Evolutionary conservation across 30 jellyfish, hydroid and myxozoan genomes (phyloP), one percentile per base, ranked within the genome.

Genomic region (Thelohanellus kitauei): DNA sequence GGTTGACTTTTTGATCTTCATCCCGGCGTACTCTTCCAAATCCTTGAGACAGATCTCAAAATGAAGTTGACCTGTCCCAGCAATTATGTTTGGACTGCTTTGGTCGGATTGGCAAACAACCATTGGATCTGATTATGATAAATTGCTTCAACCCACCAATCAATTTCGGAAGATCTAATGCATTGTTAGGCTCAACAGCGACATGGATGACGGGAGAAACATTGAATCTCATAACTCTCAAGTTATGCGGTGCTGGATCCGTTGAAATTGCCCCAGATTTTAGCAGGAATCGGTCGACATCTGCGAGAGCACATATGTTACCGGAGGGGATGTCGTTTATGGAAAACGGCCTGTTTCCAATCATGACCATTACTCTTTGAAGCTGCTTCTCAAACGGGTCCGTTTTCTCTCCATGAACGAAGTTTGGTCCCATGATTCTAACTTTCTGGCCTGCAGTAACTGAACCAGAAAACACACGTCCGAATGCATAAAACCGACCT

Each of bases 21-120:
- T n/a, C n/a, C n/a, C n/a, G n/a, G n/a, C n/a, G n/a, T n/a, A n/a
- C n/a, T 80, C 97, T 44, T 80, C 97, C 23, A 80, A 45, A 64
- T n/a, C n/a, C n/a, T n/a, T n/a, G n/a, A n/a, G n/a, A n/a, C n/a
- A n/a, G n/a, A n/a, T n/a, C n/a, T n/a, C 97, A 60, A 80, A 58
- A 57, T 80, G 97, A 42, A 80, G 54, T 37, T 80, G 89, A 25
- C 97, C 97, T 39, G 97, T 89, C 16, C 97, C 97, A 53, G 97
- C 97, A 45, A 80, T 87, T 52, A 80, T 80, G 44, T 80, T 88
- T 53, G 64, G 88, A 22, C 97, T 89, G 25, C 86, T 54, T 62
- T 80, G 89, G 38, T 80, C 97, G 42, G 78, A 64, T 64, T 54
- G 44, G n/a, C n/a, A n/a, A n/a, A n/a, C n/a, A n/a, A 80, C 97